Conservation (phyloP, 2,113 vertebrate species). For the Chauna torquata region DNA sequence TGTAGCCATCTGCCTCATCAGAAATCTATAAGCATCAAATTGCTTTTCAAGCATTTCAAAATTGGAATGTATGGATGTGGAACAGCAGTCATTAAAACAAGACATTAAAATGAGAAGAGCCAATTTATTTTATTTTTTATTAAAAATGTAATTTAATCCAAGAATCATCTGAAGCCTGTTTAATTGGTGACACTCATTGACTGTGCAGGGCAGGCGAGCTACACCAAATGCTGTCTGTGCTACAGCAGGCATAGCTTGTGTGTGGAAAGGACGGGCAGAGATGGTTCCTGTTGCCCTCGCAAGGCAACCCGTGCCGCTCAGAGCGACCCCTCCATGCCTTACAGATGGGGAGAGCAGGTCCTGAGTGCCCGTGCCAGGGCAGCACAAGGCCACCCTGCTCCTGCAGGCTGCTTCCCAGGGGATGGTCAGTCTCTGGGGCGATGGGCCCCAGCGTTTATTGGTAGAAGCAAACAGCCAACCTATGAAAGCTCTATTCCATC, state of each 20-base stretch:
- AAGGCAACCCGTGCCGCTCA: not conserved
- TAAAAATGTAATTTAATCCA: slow-evolving; percentile 20
- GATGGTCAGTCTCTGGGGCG: not conserved
- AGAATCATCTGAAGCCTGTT: slow-evolving; percentile 23
- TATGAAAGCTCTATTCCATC: not conserved
- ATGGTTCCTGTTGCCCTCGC: not conserved
- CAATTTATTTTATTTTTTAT: slow-evolving; percentile 34
- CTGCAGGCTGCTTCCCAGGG: not conserved
- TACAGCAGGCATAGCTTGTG: fast-evolving
- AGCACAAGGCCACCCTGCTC: not conserved
- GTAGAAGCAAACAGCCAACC: not conserved
- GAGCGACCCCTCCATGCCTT: not conserved
- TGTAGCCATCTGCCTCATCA: slow-evolving; percentile 70
- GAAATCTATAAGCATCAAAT: slow-evolving; percentile 65
- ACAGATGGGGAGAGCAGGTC: not conserved
- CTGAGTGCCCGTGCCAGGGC: not conserved
- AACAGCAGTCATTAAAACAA: slow-evolving; percentile 71
- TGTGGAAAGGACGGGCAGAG: not conserved
- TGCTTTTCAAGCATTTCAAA: slow-evolving; percentile 67
- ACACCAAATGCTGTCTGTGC: fast-evolving
- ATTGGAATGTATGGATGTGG: slow-evolving; percentile 57
- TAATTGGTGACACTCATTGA: not conserved
- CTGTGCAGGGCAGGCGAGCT: fast-evolving
- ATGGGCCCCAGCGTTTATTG: not conserved
- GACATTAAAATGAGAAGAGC: slow-evolving; percentile 47